Conservation (phyloP, 2,797 vertebrate species). For the Bradypus variegatus region DNA sequence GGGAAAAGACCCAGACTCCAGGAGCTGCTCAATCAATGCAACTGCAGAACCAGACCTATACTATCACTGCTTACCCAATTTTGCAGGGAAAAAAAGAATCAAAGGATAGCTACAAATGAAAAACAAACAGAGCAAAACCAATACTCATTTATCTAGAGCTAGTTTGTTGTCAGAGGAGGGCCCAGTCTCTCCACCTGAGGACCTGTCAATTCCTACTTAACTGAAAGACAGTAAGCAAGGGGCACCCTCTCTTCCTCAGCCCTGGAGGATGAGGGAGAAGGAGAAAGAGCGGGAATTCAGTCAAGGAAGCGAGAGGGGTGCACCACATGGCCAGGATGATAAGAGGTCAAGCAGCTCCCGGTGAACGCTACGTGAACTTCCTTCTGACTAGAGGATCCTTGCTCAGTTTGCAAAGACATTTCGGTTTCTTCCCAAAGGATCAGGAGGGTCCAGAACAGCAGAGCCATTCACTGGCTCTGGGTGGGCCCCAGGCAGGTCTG, state of each 20-base stretch:
- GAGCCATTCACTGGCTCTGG: neutral
- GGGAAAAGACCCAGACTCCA: neutral
- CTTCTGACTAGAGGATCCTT: neutral
- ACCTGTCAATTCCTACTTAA: conserved; percentile 57
- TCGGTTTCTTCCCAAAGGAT: neutral
- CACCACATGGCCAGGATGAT: neutral
- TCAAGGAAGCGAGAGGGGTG: neutral
- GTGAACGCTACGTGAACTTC: neutral
- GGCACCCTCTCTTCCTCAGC: conserved; percentile 46
- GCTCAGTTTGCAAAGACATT: neutral
- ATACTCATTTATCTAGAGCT: conserved; percentile 69
- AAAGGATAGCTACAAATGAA: conserved; percentile 69
- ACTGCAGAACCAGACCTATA: neutral
- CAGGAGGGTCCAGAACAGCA: neutral
- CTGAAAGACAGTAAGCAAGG: conserved; percentile 63
- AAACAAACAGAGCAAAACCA: conserved; percentile 74
- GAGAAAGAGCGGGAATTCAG: neutral
- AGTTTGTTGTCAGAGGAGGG: conserved; percentile 67
- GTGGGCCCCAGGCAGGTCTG: neutral
- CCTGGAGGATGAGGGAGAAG: neutral
- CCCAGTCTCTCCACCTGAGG: conserved; percentile 52
- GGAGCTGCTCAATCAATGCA: conserved; percentile 29
- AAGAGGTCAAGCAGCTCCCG: neutral
- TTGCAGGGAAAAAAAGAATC: conserved; percentile 47
- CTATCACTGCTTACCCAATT: conserved; percentile 57